Percentiles rank a stretch among this genome's conserved stretches.
phyloP scores from a whole-genome alignment of 2,888 invertebrate species.

The Heteropelma amictum region DNA sequence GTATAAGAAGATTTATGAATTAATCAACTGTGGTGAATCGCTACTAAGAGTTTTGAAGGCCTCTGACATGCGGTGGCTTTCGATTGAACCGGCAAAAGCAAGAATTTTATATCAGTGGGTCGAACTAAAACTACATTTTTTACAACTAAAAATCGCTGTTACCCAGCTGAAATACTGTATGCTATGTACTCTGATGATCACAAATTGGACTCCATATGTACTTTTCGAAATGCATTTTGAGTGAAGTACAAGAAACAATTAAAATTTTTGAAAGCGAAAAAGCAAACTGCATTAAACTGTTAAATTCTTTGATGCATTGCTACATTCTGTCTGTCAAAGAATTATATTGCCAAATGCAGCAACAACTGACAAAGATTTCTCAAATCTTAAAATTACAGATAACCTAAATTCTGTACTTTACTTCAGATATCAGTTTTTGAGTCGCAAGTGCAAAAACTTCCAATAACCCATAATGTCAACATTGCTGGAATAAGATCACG shows the following conservation, averaged over 20 bases:
- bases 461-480: neutral
- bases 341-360: neutral
- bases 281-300: slow-evolving; percentile 19
- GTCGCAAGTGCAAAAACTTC: neutral
- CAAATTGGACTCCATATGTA: slow-evolving; percentile 62
- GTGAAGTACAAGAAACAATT: neutral
- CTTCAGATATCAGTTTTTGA: neutral
- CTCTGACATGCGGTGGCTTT: slow-evolving; percentile 61
- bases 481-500: neutral
- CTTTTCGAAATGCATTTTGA: slow-evolving; percentile 54
- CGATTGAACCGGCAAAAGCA: slow-evolving; percentile 63
- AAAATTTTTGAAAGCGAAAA: slow-evolving; percentile 11
- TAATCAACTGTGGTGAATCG: slow-evolving; percentile 57
- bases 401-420: neutral
- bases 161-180: slow-evolving; percentile 63
- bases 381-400: neutral
- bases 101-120: slow-evolving; percentile 65
- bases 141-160: slow-evolving; percentile 62
- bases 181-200: slow-evolving; percentile 62
- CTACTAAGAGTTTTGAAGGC: slow-evolving; percentile 62
- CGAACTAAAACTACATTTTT: slow-evolving; percentile 65
- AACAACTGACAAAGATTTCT: neutral
- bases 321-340: neutral
- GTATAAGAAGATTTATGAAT: slow-evolving; percentile 51
- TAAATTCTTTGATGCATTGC: neutral